Percentiles rank a stretch among this genome's conserved stretches.
Evolutionary conservation across 2,797 vertebrate species (phyloP).

Genomic region (Sebastolobus altivelis): DNA sequence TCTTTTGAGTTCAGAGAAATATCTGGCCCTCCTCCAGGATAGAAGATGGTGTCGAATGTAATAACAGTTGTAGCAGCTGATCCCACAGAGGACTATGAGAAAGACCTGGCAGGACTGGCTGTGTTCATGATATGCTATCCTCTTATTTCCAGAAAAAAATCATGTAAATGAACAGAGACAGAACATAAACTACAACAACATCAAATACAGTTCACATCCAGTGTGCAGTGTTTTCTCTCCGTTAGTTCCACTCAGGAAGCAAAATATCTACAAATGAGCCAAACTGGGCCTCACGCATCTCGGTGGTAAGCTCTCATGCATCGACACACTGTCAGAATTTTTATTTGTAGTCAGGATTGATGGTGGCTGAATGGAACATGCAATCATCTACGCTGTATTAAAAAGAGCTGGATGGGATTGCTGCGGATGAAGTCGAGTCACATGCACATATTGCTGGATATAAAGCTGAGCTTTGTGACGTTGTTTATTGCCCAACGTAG

Average conservation of each 20-base stretch:
- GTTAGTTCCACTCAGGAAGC: neutral
- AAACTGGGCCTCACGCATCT: neutral
- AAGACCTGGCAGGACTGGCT: neutral
- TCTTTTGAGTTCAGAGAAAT: neutral
- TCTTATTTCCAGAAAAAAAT: constrained; percentile 3
- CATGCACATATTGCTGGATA: neutral
- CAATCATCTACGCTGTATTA: constrained; percentile 17
- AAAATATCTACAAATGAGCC: neutral
- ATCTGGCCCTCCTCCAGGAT: neutral
- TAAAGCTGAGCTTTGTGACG: constrained; percentile 6
- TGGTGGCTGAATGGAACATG: constrained; percentile 4
- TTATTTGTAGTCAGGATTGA: constrained; percentile 5
- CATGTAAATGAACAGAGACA: neutral
- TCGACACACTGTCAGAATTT: neutral
- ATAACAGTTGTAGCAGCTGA: neutral
- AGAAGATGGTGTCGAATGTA: neutral
- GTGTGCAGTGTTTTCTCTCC: neutral
- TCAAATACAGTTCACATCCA: neutral
- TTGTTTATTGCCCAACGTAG: neutral
- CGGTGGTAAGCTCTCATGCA: neutral
- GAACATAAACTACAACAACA: neutral
- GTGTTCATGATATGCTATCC: neutral
- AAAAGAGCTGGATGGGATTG: neutral
- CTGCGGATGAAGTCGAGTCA: neutral
- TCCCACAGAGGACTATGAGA: neutral